Conservation (phyloP, 2,888 invertebrate genomes). For the Melanargia galathea region DNA sequence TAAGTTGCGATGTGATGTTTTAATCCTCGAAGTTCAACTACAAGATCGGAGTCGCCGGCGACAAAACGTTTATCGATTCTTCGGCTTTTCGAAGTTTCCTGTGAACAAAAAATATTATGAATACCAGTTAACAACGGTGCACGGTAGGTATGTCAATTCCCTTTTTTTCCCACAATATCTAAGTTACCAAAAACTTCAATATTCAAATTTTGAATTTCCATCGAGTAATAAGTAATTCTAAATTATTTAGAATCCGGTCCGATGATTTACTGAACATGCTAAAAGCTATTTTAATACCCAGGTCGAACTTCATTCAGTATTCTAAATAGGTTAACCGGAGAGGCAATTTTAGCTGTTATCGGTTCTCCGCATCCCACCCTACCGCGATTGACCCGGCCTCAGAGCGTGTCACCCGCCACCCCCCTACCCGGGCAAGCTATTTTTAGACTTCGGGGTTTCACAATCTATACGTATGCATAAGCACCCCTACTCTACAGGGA, state of each 20-base stretch:
- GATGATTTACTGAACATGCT: background rate
- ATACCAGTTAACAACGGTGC: no score
- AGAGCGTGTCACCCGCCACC: constrained; percentile 73
- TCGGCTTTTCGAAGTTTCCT: constrained; percentile 63
- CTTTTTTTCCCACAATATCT: no score
- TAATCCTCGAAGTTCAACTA: constrained; percentile 84
- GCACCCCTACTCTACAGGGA: constrained; percentile 41
- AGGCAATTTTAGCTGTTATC: constrained; percentile 49
- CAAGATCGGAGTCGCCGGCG: constrained; percentile 84
- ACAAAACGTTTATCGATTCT: constrained; percentile 85
- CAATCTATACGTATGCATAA: constrained; percentile 53
- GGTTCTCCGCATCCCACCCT: constrained; percentile 50
- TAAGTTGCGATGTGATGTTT: constrained; percentile 84
- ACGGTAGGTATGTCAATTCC: no score
- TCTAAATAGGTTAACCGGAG: constrained; percentile 45
- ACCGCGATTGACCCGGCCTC: constrained; percentile 75
- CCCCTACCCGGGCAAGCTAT: constrained; percentile 72
- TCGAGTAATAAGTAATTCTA: no score
- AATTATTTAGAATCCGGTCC: background rate
- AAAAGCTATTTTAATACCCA: constrained; percentile 18
- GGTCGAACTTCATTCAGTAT: constrained; percentile 38
- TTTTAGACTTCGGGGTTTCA: constrained; percentile 74
- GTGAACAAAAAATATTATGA: constrained; percentile 40
- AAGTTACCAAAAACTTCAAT: no score
- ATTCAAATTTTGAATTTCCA: no score